A percentile compares a stretch with the other conserved stretches of the same genome.
Conservation (phyloP, 2,888 invertebrate genomes). For the Meteorus colon region DNA sequence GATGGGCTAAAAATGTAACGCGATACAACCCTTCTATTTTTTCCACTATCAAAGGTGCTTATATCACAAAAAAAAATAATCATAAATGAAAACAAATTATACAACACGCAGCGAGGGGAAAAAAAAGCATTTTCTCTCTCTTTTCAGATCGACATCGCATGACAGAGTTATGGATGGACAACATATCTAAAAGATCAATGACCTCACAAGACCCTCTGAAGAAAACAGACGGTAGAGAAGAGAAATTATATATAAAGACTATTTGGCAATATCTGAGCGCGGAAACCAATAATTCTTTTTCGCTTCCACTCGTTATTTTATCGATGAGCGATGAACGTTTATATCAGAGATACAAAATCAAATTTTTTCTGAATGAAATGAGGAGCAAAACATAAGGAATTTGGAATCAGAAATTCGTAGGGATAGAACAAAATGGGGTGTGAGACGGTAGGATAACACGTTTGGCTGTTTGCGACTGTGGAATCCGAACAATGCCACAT, state of each 20-base stretch:
- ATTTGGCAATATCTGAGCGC: conserved; percentile 27
- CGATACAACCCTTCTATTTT: conserved; percentile 30
- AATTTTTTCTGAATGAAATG: conserved; percentile 2
- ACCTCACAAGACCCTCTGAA: conserved; percentile 28
- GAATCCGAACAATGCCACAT: conserved; percentile 17
- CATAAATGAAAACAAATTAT: conserved; percentile 24
- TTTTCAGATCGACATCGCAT: conserved; percentile 24
- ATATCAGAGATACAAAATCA: conserved; percentile 23
- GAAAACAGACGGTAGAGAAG: conserved; percentile 10
- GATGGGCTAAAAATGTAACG: background rate
- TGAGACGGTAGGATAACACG: background rate
- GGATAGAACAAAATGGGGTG: background rate
- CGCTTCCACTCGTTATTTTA: conserved; percentile 13
- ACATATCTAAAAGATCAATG: conserved; percentile 44
- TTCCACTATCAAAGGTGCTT: conserved; percentile 52
- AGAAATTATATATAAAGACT: background rate
- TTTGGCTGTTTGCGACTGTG: conserved; percentile 1
- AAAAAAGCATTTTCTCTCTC: background rate
- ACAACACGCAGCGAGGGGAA: background rate
- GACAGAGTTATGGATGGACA: conserved; percentile 44
- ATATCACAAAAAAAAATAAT: conserved; percentile 54
- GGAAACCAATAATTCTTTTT: conserved; percentile 34
- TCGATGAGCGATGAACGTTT: conserved; percentile 33
- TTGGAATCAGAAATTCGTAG: background rate
- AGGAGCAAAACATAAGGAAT: conserved; percentile 7